Evolutionary conservation across 2,888 invertebrate species (phyloP), one percentile per base, ranked within the genome.

Genomic region (Phortica magna): DNA sequence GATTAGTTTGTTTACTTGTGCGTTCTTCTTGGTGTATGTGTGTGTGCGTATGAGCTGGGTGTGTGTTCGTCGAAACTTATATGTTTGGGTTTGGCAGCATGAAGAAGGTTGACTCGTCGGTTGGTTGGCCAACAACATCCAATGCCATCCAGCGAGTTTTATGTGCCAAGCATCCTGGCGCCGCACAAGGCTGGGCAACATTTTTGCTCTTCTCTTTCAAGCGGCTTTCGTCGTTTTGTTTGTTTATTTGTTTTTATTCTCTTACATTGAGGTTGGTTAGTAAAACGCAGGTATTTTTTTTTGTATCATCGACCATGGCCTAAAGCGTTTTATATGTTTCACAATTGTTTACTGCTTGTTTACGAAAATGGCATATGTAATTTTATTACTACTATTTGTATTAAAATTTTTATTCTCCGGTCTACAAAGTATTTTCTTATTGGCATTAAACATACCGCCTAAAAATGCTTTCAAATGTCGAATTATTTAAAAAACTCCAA

Each of bases 1-100:
- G 84, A 84, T 84, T 84, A 80, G 79, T 82, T 84, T 83, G 73
- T 73, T 73, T 59, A 57, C 42, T 39, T 64, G 12, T 71, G 6
- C 31, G 61, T 67, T 42, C 22, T 17, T 41, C 22, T 43, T 39
- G 53, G 12, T 59, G 59, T 19, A n/a, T 19, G 41, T 12, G 41
- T 61, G 5, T 61, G 22, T 61, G 12, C 19, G 10, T 41, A 41
- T 12, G 41, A 12, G 19, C 19, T 71, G 22, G 39, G 67, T 67
- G n/a, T 65, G 41, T 39, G 48, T 48, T 48, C 14, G 22, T 61
- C 22, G 7, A 1, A 19, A 17, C 19, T 17, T 22, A 61, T 61
- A 19, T 22, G 61, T 61, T 19, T 61, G 61, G 10, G 22, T 19
- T 70, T 70, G 17, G 39, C 70, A 71, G 12, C 31, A 2, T 31